Evolutionary conservation across 1,140 invertebrate genomes (phyloP), one percentile per base, ranked within the genome.

Genomic region (Drosophila nannoptera): DNA sequence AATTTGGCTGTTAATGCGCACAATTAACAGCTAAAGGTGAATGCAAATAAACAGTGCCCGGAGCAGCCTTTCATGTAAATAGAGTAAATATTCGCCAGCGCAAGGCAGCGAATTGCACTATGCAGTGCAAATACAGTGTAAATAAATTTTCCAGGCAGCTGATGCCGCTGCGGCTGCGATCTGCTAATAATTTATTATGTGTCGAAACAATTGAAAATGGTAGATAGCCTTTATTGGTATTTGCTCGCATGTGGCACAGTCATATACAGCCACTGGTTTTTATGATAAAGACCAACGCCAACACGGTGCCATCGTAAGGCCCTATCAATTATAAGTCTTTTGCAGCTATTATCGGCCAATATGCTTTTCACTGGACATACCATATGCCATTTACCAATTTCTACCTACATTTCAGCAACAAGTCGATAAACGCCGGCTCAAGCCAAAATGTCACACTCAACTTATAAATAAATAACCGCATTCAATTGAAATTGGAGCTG

Each of bases 1-100:
- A 81, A 77, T 74, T 73, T 75, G 72, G 72, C 71, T 73, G 63
- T 55, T 72, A 82, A 82, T 82, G 75, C 78, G 78, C 78, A 78
- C 78, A 82, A 82, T 82, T 75, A 78, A 64, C 71, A 45, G 43
- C 55, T 56, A 55, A 69, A 69, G 66, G 61, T 16, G 31, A 72
- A 69, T 62, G 16, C 61, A 69, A 78, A 78, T 82, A 82, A 82
- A 83, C 76, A 83, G 69, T 62, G 65, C 48, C 60, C 11, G 40
- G 45, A 42, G 64, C 48, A 35, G 46, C 43, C 35, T 54, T 56
- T 33, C 56, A 78, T 78, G 80, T 83, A 83, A 83, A 82, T 83
- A 83, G 11, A 62, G 48, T 36, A 67, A 55, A 48, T 63, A 48
- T 53, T 54, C 46, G 43, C 7, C 45, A 42, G 48, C 22, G 36